phyloP scores from a whole-genome alignment of 2,113 vertebrate genomes.

The Chlorocebus sabaeus region DNA sequence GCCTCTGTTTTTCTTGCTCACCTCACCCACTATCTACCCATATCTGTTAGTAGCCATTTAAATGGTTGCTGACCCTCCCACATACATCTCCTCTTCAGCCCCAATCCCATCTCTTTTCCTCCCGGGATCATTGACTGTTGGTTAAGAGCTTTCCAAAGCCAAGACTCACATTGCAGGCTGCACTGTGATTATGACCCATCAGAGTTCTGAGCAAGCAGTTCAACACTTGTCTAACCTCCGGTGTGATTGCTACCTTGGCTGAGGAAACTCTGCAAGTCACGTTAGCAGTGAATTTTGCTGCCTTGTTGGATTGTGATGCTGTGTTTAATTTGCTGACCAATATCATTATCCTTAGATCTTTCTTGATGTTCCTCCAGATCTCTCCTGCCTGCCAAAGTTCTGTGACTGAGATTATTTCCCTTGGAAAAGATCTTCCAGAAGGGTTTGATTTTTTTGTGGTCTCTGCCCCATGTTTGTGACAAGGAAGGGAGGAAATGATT shows the following conservation, averaged over 20 bases:
- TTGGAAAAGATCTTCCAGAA: constrained; percentile 47
- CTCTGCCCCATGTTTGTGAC: constrained; percentile 13
- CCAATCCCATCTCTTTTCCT: neutral
- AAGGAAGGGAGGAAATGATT: neutral
- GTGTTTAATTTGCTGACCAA: constrained; percentile 60
- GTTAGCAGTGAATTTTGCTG: neutral
- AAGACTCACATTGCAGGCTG: neutral
- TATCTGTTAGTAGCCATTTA: neutral
- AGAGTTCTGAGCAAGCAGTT: neutral
- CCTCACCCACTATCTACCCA: rapidly evolving
- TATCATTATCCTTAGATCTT: constrained; percentile 57
- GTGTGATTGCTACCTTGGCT: neutral
- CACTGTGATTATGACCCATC: neutral
- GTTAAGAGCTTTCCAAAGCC: neutral
- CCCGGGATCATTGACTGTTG: neutral
- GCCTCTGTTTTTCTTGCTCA: neutral
- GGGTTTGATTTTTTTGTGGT: constrained; percentile 43
- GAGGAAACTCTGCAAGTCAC: neutral
- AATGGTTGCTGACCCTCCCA: no score
- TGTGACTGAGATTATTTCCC: constrained; percentile 48
- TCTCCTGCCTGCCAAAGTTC: constrained; percentile 46
- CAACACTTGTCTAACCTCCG: neutral
- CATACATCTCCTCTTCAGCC: neutral
- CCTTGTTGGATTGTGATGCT: neutral
- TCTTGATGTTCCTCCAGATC: constrained; percentile 71